Evolutionary conservation across 2,113 vertebrate species (phyloP).

Genomic region (Globicephala melas): DNA sequence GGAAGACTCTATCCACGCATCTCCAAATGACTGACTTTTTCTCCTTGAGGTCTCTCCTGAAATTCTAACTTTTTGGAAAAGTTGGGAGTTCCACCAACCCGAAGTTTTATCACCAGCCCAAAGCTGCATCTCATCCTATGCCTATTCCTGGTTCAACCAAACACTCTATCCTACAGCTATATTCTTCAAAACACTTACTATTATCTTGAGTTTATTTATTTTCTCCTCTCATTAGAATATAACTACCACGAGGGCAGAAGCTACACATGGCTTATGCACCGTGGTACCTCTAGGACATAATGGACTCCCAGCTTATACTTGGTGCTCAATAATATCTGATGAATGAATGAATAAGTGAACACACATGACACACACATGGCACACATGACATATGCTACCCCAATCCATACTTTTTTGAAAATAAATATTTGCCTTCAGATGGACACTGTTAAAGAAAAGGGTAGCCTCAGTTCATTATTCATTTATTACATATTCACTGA

Average conservation of each 20-base stretch:
- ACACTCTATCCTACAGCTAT: not conserved
- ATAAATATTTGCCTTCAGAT: not conserved
- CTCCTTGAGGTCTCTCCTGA: not conserved
- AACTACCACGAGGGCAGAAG: not conserved
- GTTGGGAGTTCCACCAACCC: not conserved
- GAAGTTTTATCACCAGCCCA: not conserved
- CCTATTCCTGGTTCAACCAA: not conserved
- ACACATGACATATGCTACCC: not conserved
- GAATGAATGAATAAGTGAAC: not conserved
- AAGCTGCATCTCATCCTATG: not conserved
- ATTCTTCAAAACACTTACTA: not conserved
- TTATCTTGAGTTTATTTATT: not conserved
- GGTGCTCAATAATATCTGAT: not conserved
- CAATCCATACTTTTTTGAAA: not conserved
- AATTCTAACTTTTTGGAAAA: not conserved
- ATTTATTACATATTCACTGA: not conserved
- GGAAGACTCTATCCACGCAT: not conserved
- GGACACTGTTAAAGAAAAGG: not conserved
- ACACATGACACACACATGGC: not conserved
- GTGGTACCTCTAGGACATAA: not conserved
- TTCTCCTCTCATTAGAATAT: not conserved
- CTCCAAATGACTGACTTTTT: not conserved
- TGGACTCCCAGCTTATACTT: not conserved
- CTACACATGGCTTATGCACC: not conserved
- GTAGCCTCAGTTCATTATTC: not conserved